Evolutionary conservation across 2,888 invertebrate species (phyloP).

Genomic region (Lithophane socia): DNA sequence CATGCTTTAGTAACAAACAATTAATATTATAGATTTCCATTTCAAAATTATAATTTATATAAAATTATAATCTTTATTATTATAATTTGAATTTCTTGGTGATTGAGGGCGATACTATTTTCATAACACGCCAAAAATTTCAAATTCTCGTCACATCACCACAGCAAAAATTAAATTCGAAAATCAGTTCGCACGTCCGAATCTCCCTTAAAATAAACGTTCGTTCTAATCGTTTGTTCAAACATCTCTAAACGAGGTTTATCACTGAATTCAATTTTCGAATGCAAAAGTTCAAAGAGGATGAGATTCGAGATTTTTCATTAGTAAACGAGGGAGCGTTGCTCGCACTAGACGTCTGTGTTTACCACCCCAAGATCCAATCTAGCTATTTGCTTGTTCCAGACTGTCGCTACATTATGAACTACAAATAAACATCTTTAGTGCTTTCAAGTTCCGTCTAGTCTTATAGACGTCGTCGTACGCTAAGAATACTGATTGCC

Average conservation of each 20-base stretch:
- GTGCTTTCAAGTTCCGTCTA: slow-evolving; percentile 42
- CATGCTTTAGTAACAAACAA: background rate
- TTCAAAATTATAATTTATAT: no score
- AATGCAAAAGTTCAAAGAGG: slow-evolving; percentile 39
- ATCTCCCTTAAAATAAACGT: slow-evolving; percentile 30
- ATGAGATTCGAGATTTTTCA: slow-evolving; percentile 53
- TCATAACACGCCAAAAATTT: background rate
- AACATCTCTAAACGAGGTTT: slow-evolving; percentile 50
- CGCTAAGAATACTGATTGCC: slow-evolving; percentile 35
- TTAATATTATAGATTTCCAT: background rate
- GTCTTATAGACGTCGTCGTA: slow-evolving; percentile 19
- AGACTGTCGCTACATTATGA: slow-evolving; percentile 56
- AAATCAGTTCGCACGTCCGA: slow-evolving; percentile 29
- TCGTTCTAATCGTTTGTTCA: slow-evolving; percentile 32
- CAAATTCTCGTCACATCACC: background rate
- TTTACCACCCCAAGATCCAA: slow-evolving; percentile 56
- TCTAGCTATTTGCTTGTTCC: slow-evolving; percentile 59
- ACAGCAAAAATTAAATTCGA: slow-evolving; percentile 28
- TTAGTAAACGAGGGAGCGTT: slow-evolving; percentile 51
- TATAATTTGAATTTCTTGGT: background rate
- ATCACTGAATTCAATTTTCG: slow-evolving; percentile 50
- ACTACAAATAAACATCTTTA: slow-evolving; percentile 52
- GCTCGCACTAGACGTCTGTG: slow-evolving; percentile 61
- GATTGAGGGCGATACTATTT: background rate
- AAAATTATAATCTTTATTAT: no score